Conservation (phyloP, 2,888 invertebrate genomes). For the Cheilosia pagana region DNA sequence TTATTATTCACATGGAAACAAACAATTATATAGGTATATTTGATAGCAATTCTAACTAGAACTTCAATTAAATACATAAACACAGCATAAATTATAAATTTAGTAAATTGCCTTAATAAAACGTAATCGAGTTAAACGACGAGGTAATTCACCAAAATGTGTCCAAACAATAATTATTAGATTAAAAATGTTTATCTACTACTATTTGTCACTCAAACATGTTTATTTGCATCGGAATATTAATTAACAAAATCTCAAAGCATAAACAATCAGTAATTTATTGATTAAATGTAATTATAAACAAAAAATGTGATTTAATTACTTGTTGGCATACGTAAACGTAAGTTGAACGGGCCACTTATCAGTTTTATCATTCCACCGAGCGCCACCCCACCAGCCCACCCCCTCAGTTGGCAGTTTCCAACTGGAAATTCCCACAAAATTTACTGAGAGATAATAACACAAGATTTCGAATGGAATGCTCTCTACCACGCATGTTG, state of each 20-base stretch:
- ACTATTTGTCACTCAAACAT: constrained; percentile 17
- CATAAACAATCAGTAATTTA: constrained; percentile 40
- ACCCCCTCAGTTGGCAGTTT: constrained; percentile 17
- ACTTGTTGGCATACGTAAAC: constrained; percentile 17
- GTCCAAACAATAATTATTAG: constrained; percentile 33
- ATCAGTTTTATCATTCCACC: constrained; percentile 35
- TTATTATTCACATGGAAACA: too few relatives aligned
- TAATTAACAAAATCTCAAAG: constrained; percentile 37
- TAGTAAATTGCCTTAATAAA: too few relatives aligned
- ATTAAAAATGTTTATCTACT: constrained; percentile 44
- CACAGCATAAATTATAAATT: too few relatives aligned
- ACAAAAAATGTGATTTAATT: constrained; percentile 47
- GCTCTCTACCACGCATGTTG: constrained; percentile 65
- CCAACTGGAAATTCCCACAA: constrained; percentile 48
- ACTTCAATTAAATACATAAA: too few relatives aligned
- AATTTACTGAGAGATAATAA: constrained; percentile 39
- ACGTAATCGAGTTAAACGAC: too few relatives aligned
- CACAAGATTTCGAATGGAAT: constrained; percentile 52
- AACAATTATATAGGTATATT: too few relatives aligned
- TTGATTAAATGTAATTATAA: constrained; percentile 41
- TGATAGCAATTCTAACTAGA: too few relatives aligned
- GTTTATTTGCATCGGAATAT: constrained; percentile 23
- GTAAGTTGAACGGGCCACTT: constrained; percentile 20
- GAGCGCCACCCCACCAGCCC: neutral
- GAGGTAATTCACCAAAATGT: constrained; percentile 14